Conservation (phyloP, 2,888 invertebrate species). For the Callosobruchus maculatus region DNA sequence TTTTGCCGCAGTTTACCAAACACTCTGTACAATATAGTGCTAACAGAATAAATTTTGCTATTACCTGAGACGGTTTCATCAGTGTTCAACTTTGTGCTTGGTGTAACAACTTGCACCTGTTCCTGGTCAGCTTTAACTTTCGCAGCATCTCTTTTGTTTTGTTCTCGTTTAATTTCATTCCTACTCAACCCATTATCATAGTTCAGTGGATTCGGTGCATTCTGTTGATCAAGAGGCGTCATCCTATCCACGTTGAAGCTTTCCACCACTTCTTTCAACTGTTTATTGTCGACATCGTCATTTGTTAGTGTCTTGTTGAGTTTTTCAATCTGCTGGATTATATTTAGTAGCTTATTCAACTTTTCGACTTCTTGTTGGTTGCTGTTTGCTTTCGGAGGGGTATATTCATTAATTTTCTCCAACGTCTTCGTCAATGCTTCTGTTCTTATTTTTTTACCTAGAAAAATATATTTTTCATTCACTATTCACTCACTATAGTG, state of each 20-base stretch:
- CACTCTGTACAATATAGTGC: not conserved
- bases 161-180: slow-evolving; percentile 54
- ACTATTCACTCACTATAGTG: no score
- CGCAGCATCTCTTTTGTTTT: slow-evolving; percentile 26
- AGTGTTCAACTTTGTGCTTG: not conserved
- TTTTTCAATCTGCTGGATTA: slow-evolving; percentile 48
- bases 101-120: not conserved
- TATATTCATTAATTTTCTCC: slow-evolving; percentile 31
- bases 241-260: slow-evolving; percentile 32
- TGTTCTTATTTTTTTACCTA: slow-evolving; percentile 13
- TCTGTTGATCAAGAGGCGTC: slow-evolving; percentile 37
- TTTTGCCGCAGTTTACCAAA: no score
- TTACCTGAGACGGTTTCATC: not conserved
- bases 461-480: not conserved
- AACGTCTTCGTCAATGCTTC: slow-evolving; percentile 11
- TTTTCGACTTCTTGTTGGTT: slow-evolving; percentile 54
- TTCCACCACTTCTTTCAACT: slow-evolving; percentile 39
- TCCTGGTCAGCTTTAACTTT: slow-evolving; percentile 8
- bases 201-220: slow-evolving; percentile 47
- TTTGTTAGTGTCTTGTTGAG: slow-evolving; percentile 47
- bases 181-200: slow-evolving; percentile 42
- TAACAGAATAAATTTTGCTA: not conserved
- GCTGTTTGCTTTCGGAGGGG: slow-evolving; percentile 38
- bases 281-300: slow-evolving; percentile 45
- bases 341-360: slow-evolving; percentile 50